These are phyloP conservation scores for Lottia gigantea DNA, from an alignment of 2,888 invertebrate genomes.

Conservation along the genomic window DNA sequence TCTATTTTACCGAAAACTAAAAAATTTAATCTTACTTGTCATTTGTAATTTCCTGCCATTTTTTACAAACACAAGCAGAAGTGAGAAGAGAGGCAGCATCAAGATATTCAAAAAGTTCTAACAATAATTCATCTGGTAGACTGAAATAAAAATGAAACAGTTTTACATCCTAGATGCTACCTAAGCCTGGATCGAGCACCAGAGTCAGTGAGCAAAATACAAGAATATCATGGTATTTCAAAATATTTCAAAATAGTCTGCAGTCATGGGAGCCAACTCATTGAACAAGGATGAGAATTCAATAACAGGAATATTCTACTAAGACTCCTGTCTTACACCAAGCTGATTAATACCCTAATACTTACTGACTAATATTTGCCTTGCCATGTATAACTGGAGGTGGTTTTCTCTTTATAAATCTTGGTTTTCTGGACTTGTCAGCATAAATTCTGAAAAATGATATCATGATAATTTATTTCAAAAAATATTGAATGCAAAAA, in stretches of 20 bases:
- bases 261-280: no score
- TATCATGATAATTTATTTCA: no score
- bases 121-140: constrained; percentile 57
- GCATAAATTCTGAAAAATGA: background rate
- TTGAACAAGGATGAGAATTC: no score
- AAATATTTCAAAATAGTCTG: no score
- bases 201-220: no score
- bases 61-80: constrained; percentile 49
- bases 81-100: constrained; percentile 48
- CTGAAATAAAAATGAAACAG: constrained; percentile 35
- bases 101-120: constrained; percentile 51
- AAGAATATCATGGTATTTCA: no score
- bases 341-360: no score
- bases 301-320: no score
- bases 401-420: constrained; percentile 6
- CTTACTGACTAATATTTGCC: constrained; percentile 21
- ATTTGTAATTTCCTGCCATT: constrained; percentile 51
- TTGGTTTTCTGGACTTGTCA: background rate
- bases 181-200: no score
- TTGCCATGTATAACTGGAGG: constrained; percentile 27
- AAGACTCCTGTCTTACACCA: no score
- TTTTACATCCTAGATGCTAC: background rate
- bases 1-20: no score
- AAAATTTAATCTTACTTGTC: constrained; percentile 50
- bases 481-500: no score